Percentiles rank a stretch among this genome's conserved stretches.
Evolutionary conservation across 2,797 vertebrate genomes (phyloP).

Genomic region (Oophaga sylvatica): DNA sequence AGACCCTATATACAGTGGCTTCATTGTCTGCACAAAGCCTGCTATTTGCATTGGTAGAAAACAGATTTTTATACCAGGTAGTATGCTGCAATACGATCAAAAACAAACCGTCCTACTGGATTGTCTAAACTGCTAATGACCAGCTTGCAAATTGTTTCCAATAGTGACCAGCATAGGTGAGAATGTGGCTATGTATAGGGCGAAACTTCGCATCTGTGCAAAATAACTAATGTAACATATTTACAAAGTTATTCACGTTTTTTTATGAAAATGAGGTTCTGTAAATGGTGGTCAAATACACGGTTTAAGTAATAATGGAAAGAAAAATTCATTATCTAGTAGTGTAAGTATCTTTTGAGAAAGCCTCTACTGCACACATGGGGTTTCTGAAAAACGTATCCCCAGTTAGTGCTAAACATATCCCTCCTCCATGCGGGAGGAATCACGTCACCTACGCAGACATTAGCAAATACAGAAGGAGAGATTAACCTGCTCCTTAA

Average conservation of each 20-base stretch:
- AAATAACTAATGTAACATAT: not conserved
- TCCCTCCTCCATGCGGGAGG: no score
- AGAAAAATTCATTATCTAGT: no score
- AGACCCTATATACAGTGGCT: not conserved
- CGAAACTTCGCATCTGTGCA: not conserved
- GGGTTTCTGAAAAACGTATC: no score
- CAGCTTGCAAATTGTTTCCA: not conserved
- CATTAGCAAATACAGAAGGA: no score
- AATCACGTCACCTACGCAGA: no score
- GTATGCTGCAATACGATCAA: not conserved
- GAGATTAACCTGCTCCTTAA: no score
- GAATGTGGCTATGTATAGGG: not conserved
- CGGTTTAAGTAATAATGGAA: no score
- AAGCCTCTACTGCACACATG: no score
- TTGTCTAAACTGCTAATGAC: not conserved
- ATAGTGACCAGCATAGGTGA: not conserved
- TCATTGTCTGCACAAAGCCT: not conserved
- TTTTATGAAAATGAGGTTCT: not conserved
- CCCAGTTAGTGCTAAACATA: no score
- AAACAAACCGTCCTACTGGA: not conserved
- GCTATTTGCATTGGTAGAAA: not conserved
- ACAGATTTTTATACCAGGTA: not conserved
- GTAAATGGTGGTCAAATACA: not conserved
- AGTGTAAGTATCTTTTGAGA: no score
- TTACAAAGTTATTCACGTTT: not conserved